A percentile compares a stretch with the other conserved stretches of the same genome.
phyloP scores from a whole-genome alignment of 2,888 invertebrate genomes.

The Apodemia mormo region DNA sequence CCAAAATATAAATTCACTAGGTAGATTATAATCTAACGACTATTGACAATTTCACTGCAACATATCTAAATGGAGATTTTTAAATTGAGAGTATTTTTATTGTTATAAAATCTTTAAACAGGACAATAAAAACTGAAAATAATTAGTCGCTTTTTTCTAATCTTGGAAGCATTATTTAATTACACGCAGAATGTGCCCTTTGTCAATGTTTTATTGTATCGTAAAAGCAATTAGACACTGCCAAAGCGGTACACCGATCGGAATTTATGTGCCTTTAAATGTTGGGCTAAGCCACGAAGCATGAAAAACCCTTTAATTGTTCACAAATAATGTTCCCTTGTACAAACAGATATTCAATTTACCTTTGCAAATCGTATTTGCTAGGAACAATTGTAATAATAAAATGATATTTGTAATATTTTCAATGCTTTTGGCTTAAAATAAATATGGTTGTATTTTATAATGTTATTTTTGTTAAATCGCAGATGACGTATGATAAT shows the following conservation, averaged over 20 bases:
- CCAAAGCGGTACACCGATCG: slow-evolving; percentile 12
- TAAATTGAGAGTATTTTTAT: too few species aligned
- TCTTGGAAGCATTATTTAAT: slow-evolving; percentile 12
- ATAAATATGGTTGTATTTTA: too few species aligned
- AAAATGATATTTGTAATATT: too few species aligned
- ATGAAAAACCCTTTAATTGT: slow-evolving; percentile 19
- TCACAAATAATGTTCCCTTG: slow-evolving; percentile 9
- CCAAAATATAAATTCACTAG: too few species aligned
- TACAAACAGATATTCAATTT: neutral
- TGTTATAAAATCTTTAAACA: too few species aligned
- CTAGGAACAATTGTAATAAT: neutral
- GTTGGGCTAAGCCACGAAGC: slow-evolving; percentile 17
- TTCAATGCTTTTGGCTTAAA: too few species aligned
- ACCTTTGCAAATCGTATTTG: neutral
- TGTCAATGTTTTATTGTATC: slow-evolving; percentile 18
- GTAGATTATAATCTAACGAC: too few species aligned
- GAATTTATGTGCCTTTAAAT: slow-evolving; percentile 23
- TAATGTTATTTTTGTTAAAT: too few species aligned
- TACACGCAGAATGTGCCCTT: slow-evolving; percentile 6
- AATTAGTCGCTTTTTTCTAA: neutral
- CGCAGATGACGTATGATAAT: too few species aligned
- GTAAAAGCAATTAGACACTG: slow-evolving; percentile 13
- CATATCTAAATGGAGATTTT: too few species aligned
- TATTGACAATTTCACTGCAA: too few species aligned
- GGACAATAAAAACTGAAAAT: neutral